Percentiles rank a stretch among this genome's conserved stretches.
These are phyloP conservation scores for Silurus meridionalis DNA, from an alignment of 2,113 vertebrate species.

Conservation along the genomic window DNA sequence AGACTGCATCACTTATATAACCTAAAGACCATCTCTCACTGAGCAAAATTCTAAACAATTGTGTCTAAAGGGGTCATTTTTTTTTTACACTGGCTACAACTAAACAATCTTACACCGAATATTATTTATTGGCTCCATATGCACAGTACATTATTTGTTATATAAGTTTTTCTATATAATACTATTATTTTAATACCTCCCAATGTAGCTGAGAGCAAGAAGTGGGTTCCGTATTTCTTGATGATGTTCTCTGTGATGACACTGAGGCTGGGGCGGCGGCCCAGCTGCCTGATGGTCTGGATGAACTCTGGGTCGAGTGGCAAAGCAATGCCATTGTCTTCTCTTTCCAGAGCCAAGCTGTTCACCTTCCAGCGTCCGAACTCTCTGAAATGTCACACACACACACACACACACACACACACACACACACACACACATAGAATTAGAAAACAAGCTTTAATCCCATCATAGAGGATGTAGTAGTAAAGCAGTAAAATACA, in stretches of 20 bases:
- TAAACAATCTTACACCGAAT: background rate
- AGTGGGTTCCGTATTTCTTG: conserved; percentile 80
- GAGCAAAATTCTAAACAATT: too few relatives aligned
- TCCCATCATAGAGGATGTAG: conserved; percentile 24
- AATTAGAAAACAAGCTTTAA: conserved; percentile 48
- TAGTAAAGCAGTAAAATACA: conserved; percentile 5
- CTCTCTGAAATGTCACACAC: conserved; percentile 72
- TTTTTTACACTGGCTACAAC: background rate
- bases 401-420: conserved; percentile 42
- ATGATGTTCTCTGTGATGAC: conserved; percentile 79
- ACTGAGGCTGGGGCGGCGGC: conserved; percentile 73
- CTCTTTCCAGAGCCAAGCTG: conserved; percentile 79
- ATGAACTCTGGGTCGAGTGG: conserved; percentile 80
- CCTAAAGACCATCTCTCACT: too few relatives aligned
- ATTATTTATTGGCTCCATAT: background rate
- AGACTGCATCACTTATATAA: background rate
- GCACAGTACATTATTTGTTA: background rate
- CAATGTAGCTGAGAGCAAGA: conserved; percentile 77
- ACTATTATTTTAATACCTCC: conserved; percentile 69
- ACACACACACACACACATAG: conserved; percentile 30
- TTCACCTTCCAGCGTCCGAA: conserved; percentile 84
- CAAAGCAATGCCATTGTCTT: conserved; percentile 75
- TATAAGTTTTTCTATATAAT: background rate
- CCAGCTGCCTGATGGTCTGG: conserved; percentile 78
- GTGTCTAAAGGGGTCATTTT: background rate